These are phyloP conservation scores for Chinchilla lanigera DNA, from an alignment of 2,113 vertebrate species.

Conservation along the genomic window DNA sequence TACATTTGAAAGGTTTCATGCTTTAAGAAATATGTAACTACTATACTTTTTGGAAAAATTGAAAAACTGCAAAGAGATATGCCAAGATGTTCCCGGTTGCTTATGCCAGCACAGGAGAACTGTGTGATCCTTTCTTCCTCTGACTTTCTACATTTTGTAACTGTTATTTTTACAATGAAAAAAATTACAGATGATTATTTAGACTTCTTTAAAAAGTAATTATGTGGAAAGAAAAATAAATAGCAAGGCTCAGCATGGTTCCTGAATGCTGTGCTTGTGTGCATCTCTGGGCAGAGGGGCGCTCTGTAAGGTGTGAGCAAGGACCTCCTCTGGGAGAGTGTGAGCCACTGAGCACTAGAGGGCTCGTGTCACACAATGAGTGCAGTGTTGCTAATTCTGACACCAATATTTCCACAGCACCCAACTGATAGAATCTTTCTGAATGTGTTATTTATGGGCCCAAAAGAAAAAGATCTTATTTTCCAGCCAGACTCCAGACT, in stretches of 20 bases:
- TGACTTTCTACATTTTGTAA: not conserved
- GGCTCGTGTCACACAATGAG: not conserved
- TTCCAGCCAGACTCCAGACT: not conserved
- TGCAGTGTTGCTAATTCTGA: slow-evolving; percentile 58
- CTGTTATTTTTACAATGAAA: not conserved
- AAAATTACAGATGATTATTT: not conserved
- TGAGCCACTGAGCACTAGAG: not conserved
- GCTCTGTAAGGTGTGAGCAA: slow-evolving; percentile 44
- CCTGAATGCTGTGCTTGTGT: not conserved
- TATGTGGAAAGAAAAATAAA: not conserved
- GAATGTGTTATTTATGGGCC: slow-evolving; percentile 62
- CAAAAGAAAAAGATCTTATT: slow-evolving; percentile 42
- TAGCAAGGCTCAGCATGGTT: not conserved
- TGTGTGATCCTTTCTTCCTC: not conserved
- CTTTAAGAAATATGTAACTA: not conserved
- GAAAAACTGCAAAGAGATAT: not conserved
- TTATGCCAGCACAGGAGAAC: not conserved
- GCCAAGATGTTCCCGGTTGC: not conserved
- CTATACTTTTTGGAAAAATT: not conserved
- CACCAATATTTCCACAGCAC: slow-evolving; percentile 45
- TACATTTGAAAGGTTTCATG: not conserved
- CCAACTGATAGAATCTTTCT: slow-evolving; percentile 44
- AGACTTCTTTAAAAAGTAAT: slow-evolving; percentile 5
- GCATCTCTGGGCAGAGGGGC: not conserved
- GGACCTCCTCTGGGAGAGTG: not conserved